Base-by-base conservation (phyloP, 2,888 invertebrate species). In the Athetis lepigone region DNA sequence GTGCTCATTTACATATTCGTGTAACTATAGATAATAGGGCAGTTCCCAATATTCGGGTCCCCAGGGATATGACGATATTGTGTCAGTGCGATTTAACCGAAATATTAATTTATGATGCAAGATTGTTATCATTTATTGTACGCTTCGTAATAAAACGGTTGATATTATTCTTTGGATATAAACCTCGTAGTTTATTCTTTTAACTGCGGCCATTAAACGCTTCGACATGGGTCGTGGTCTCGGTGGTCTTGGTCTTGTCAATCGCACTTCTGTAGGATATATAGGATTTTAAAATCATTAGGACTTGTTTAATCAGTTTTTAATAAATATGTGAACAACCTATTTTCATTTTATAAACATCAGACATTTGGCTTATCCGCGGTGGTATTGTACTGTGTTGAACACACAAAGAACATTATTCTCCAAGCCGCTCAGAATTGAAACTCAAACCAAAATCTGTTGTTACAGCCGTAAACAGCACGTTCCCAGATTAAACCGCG, bases 1-100 rank as follows among this genome's bases (percentile, higher is more conserved):
- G 62, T 67, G 45, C 61, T 65, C 66, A 76, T 78, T 74, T 73
- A 69, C 69, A 78, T 78, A 76, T 70, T 73, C 75, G 58, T 64
- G 61, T 61, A 62, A 63, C 65, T 75, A 70, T 65, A 58, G 69
- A 77, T 80, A 70, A 78, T 72, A 59, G 65, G 60, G 33, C 40
- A 64, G 57, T 65, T 68, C 39, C 55, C 60, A 57, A 64, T 74
- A 70, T 27, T 64, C 29, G 18, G 49, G 46, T 29, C 58, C 61
- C n/a, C 9, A 13, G 66, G 72, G 79, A 54, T 61, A 68, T 47
- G 47, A 46, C 43, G 63, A 66, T 61, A 71, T 60, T 67, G 59
- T 50, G 61, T 52, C 65, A 57, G 52, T 51, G 51, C 49, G 54
- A 58, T 65, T 69, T 63, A 62, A 64, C 61, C 36, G 37, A 59